phyloP scores from a whole-genome alignment of 2,888 invertebrate species.

The Torymus aiolomorphi region DNA sequence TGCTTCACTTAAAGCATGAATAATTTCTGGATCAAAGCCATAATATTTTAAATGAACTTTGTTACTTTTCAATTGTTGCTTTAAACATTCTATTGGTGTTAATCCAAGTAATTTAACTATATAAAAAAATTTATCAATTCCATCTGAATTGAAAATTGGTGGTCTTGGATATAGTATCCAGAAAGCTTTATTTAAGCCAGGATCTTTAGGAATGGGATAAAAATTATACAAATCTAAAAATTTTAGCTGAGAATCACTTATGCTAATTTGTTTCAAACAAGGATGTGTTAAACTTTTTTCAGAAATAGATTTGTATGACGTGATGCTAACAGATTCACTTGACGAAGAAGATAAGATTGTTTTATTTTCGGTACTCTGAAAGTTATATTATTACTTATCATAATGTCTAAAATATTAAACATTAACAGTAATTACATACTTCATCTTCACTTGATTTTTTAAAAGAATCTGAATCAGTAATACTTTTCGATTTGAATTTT shows the following conservation, averaged over 20 bases:
- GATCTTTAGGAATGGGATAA: conserved; percentile 65
- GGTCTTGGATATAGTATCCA: conserved; percentile 62
- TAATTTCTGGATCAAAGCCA: conserved; percentile 64
- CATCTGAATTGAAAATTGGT: conserved; percentile 62
- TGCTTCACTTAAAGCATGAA: conserved; percentile 66
- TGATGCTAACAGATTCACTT: not conserved
- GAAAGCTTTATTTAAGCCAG: conserved; percentile 64
- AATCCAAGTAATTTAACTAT: conserved; percentile 55
- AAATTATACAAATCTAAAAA: conserved; percentile 61
- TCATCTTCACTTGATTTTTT: too few species aligned
- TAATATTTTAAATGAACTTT: conserved; percentile 67
- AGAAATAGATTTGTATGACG: conserved; percentile 19
- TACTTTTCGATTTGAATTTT: too few species aligned
- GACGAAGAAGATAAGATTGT: conserved; percentile 25
- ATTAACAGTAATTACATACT: too few species aligned
- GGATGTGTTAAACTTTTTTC: conserved; percentile 59
- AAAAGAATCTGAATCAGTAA: too few species aligned
- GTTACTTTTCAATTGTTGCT: conserved; percentile 64
- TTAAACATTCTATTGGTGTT: conserved; percentile 62
- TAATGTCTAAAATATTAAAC: too few species aligned
- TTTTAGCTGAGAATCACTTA: conserved; percentile 67
- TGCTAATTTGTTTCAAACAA: conserved; percentile 63
- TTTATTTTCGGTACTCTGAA: conserved; percentile 23
- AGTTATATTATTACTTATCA: not conserved
- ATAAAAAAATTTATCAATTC: conserved; percentile 65